Evolutionary conservation across 2,113 vertebrate genomes (phyloP), one percentile per base, ranked within the genome.

Genomic region (Cebus imitator): DNA sequence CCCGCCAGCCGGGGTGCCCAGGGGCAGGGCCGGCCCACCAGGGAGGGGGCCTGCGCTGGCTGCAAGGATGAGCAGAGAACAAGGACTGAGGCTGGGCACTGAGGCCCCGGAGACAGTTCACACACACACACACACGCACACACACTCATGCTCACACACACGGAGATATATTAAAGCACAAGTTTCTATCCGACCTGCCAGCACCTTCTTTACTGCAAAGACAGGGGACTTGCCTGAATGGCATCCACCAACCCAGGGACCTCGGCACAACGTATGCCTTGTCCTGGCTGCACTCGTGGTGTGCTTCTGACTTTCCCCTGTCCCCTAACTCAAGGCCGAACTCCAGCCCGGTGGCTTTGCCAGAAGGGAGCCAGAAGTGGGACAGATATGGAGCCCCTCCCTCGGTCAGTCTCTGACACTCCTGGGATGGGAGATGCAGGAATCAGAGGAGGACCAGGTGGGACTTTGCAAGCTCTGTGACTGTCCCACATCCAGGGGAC

Each of bases 131-230:
- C 94, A 91, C 87, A 72, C 91, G 50, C 82, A 23, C 91, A 92
- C 95, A 93, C 88, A 70, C 81, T 3, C 75, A 35, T 91, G 48
- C 95, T 75, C 94, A 90, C 93, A 97, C 91, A 95, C 94, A 95
- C 89, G 97, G 4, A 98, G 78, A 97, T 98, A 97, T 98, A 98
- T 98, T 99, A 99, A 99, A 99, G 99, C 99, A 99, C 99, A 99
- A 99, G 98, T 99, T 99, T 99, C 98, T 99, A 99, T 98, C 87
- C 76, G 96, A 98, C 98, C 98, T 98, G 97, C 98, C 97, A 95
- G 98, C 98, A 99, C 98, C 98, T 98, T 98, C 98, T 98, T 99
- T 98, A 97, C 98, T 98, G 96, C 92, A 94, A 98, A 99, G 96
- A 94, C 88, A 61, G 84, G 94, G 75, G 96, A 96, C 76, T 58